These are phyloP conservation scores for Amphimallon solstitiale DNA, from an alignment of 2,888 invertebrate genomes.

Conservation along the genomic window DNA sequence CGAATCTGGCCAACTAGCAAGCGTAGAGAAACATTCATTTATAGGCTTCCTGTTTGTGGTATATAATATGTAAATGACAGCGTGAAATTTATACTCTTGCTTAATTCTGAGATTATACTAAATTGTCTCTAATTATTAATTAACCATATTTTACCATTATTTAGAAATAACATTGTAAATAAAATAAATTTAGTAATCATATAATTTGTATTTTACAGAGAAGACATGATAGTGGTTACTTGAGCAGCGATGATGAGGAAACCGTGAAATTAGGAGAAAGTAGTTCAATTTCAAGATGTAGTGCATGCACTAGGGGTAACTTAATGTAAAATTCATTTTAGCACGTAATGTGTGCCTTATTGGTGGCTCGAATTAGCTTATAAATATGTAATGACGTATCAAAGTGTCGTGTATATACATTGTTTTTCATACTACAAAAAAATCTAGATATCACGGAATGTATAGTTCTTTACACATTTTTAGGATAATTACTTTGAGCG, in stretches of 20 bases:
- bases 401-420: conserved; percentile 21
- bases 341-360: conserved; percentile 45
- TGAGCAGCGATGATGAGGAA: conserved; percentile 71
- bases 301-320: conserved; percentile 66
- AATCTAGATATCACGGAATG: conserved; percentile 4
- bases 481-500: conserved; percentile 12
- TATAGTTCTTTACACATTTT: neutral
- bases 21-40: too few relatives aligned
- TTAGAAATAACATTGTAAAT: neutral
- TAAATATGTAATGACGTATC: conserved; percentile 9
- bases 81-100: too few relatives aligned
- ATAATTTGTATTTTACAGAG: conserved; percentile 67
- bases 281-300: conserved; percentile 74
- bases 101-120: too few relatives aligned
- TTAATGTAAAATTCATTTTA: conserved; percentile 43
- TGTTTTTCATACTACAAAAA: conserved; percentile 20
- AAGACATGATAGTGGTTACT: conserved; percentile 77
- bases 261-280: conserved; percentile 76
- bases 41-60: too few relatives aligned
- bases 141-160: neutral
- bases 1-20: too few relatives aligned
- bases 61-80: too few relatives aligned
- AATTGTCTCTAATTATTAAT: neutral
- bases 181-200: neutral
- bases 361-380: conserved; percentile 22